Base-by-base conservation (phyloP, 2,888 invertebrate genomes). In the Morinoia aosen region DNA sequence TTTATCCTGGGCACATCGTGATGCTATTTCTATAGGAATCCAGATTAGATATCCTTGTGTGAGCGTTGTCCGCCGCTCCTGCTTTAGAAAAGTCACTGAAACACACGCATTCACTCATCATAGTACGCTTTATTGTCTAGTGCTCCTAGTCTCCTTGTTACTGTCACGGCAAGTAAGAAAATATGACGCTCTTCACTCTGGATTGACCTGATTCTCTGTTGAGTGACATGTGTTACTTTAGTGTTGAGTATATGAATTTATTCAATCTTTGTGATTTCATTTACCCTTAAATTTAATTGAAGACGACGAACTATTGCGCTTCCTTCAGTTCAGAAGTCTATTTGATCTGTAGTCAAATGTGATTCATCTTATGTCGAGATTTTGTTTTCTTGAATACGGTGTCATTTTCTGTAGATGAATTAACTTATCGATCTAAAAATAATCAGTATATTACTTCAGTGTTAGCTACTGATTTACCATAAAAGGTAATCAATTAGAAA, bases 61-160 rank as follows among this genome's bases (percentile, higher is more conserved):
- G 61, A 61, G 76, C 33, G 76, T 76, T 2, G 33, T 2, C 76
- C 33, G 8, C 25, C 25, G 2, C 25, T 16, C 33, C 25, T 33
- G 10, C 25, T 33, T 16, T 19, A 16, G 25, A 33, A 10, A 33
- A 76, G 0, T 76, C 76, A 0, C 33, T 76, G 76, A 1, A 76
- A 33, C 76, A 76, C 76, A 33, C 33, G 76, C 76, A 76, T 76
- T 76, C 25, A 76, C 39, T 39, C 40, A 90, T 40, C 90, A 90
- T 90, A 90, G 90, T 90, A 90, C 90, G 90, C 90, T 90, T 48
- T 90, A 90, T 48, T 90, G 48, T 90, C 90, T 90, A 90, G 90
- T 90, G 90, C 90, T 90, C 90, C 90, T 90, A 90, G 90, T 90
- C 90, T 90, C 40, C 40, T 90, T 88, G 88, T 88, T 40, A 16